Conservation (phyloP, 1,140 invertebrate species). For the Aporrectodea caliginosa region DNA sequence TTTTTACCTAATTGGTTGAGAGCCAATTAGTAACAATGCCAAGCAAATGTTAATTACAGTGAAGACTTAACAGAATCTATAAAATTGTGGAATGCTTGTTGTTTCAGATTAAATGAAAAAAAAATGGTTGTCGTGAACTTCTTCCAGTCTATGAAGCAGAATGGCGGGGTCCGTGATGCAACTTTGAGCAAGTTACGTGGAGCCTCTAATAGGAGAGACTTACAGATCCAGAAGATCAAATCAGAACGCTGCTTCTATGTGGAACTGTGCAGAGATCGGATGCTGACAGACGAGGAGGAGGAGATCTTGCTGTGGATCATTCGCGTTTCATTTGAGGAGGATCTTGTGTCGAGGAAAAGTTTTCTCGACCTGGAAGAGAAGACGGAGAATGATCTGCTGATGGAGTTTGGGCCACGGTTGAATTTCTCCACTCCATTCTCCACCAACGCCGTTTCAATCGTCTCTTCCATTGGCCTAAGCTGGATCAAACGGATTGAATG, state of each 20-base stretch:
- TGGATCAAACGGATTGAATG: conserved; percentile 74
- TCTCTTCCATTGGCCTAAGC: conserved; percentile 71
- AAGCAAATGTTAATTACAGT: too few species aligned
- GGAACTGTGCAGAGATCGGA: background rate
- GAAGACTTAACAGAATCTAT: too few species aligned
- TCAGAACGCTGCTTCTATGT: background rate
- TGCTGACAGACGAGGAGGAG: background rate
- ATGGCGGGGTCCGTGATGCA: background rate
- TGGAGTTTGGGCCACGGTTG: background rate
- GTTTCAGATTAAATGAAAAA: too few species aligned
- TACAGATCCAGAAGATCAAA: background rate
- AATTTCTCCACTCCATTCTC: conserved; percentile 77
- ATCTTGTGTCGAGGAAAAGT: background rate
- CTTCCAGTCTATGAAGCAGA: background rate
- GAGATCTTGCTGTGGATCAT: conserved; percentile 18
- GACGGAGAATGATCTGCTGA: conserved; percentile 81
- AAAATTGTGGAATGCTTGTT: too few species aligned
- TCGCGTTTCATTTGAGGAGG: background rate
- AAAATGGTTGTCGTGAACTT: background rate
- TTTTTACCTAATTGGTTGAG: too few species aligned
- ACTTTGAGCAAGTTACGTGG: background rate
- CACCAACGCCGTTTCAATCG: conserved; percentile 91
- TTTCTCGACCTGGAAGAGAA: conserved; percentile 59
- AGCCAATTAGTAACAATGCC: too few species aligned
- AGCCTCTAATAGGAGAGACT: background rate